Evolutionary conservation across 2,888 invertebrate species (phyloP), one percentile per base, ranked within the genome.

Genomic region (Imbricaverruca yamaguchii): DNA sequence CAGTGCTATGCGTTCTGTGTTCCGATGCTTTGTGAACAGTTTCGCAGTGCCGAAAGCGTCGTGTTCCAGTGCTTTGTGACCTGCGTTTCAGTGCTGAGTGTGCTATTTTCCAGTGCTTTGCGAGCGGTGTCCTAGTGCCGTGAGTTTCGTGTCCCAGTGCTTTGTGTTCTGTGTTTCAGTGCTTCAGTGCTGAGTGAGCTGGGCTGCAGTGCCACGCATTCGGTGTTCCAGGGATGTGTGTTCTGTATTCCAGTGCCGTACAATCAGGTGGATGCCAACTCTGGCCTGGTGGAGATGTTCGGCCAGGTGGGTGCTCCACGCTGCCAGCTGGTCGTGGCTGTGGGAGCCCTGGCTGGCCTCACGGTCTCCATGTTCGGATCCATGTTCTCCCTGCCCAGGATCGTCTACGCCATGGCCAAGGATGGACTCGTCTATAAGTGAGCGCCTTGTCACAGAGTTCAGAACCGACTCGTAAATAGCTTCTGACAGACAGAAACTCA

Each of bases 331-430:
- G 91, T 97, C 83, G 95, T 97, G 57, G 96, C 95, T 0, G 89
- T 95, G n/a, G 97, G 97, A 0, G 96, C 97, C 0, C 89, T 97
- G n/a, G 94, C 96, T 18, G 97, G 95, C 15, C 90, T 97, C 55
- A 93, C 94, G 2, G 96, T 96, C 59, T 94, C 95, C 85, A 95
- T 97, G 93, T 94, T 97, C 86, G 97, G 97, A n/a, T 95, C 95
- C 81, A 94, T 90, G 89, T 90, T 90, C 84, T 90, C 90, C 11
- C 86, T 90, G 83, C 90, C 90, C 0, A 86, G 90, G 80, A 87
- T 90, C 77, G 86, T 90, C 11, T 90, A 89, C 85, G 89, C 90
- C 55, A 90, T 90, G 89, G 89, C 89, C 1, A 86, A 86, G 81
- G 90, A 90, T 85, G 90, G 90, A 0, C 85, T 90, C 7, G 85